phyloP scores from a whole-genome alignment of 2,888 invertebrate species.

The Caenorhabditis sp. region DNA sequence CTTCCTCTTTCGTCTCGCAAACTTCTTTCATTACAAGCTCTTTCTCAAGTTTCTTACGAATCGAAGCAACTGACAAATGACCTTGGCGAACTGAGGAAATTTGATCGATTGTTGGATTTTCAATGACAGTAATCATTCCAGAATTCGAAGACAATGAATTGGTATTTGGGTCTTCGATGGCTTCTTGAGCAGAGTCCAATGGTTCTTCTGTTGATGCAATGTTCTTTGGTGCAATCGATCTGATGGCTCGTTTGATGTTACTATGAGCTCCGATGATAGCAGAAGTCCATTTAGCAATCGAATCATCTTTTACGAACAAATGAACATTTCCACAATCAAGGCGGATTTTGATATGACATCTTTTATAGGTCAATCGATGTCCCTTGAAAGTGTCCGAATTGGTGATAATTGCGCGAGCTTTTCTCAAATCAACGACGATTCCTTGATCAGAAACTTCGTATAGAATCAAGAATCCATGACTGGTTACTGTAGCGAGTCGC shows the following conservation, averaged over 20 bases:
- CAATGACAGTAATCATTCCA: constrained; percentile 31
- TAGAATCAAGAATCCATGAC: constrained; percentile 27
- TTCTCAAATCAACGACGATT: constrained; percentile 23
- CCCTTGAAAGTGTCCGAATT: constrained; percentile 32
- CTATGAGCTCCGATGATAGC: constrained; percentile 24
- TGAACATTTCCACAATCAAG: constrained; percentile 30
- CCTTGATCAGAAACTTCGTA: constrained; percentile 30
- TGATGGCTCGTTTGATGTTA: not conserved
- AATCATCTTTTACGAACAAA: constrained; percentile 22
- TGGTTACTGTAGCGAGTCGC: constrained; percentile 27
- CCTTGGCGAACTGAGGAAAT: constrained; percentile 29
- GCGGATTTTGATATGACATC: constrained; percentile 34
- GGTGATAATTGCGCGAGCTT: constrained; percentile 18
- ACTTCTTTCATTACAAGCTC: constrained; percentile 3
- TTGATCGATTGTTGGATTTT: constrained; percentile 9
- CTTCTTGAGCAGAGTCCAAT: not conserved
- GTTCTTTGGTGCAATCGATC: not conserved
- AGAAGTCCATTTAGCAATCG: constrained; percentile 24
- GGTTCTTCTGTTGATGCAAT: not conserved
- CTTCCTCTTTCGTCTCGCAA: no score
- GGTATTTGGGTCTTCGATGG: not conserved
- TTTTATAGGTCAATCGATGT: constrained; percentile 16
- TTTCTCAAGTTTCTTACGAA: constrained; percentile 21
- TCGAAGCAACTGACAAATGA: constrained; percentile 9
- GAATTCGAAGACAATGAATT: constrained; percentile 22